A percentile compares a stretch with the other conserved stretches of the same genome.
These are phyloP conservation scores for Crotalus tigris DNA, from an alignment of 2,113 vertebrate genomes.

Conservation along the genomic window DNA sequence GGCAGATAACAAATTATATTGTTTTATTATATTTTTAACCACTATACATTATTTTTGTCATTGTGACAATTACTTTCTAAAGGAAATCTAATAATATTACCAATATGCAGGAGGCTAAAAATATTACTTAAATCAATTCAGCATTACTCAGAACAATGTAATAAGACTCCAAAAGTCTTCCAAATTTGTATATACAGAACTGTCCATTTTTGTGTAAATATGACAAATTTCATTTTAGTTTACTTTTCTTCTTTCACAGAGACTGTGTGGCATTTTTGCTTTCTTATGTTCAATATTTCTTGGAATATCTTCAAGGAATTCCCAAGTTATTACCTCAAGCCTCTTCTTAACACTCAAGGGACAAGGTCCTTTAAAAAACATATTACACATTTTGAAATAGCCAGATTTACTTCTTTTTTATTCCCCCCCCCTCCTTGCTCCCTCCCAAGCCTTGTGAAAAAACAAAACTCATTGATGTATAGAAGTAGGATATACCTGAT, in stretches of 20 bases:
- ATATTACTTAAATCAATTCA: background rate
- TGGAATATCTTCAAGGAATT: background rate
- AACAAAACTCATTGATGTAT: conserved; percentile 10
- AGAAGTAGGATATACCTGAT: background rate
- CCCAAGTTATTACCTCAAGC: background rate
- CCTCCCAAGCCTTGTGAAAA: background rate
- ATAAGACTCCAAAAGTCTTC: background rate
- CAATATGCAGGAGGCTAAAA: background rate
- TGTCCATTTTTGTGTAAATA: background rate
- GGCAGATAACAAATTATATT: background rate
- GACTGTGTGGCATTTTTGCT: background rate
- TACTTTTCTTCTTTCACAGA: background rate
- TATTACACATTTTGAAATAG: conserved; percentile 23
- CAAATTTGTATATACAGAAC: conserved; percentile 17
- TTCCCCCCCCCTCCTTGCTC: background rate
- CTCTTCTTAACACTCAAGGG: conserved; percentile 27
- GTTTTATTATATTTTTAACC: background rate
- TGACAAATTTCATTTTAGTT: background rate
- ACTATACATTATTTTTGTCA: background rate
- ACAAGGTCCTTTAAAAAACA: conserved; percentile 30
- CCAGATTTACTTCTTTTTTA: conserved; percentile 25
- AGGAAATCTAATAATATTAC: background rate
- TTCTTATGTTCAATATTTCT: conserved; percentile 3
- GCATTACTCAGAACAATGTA: conserved; percentile 2
- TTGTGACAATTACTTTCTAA: background rate